Evolutionary conservation across 2,888 invertebrate genomes (phyloP).

Genomic region (Toxonevra muliebris): DNA sequence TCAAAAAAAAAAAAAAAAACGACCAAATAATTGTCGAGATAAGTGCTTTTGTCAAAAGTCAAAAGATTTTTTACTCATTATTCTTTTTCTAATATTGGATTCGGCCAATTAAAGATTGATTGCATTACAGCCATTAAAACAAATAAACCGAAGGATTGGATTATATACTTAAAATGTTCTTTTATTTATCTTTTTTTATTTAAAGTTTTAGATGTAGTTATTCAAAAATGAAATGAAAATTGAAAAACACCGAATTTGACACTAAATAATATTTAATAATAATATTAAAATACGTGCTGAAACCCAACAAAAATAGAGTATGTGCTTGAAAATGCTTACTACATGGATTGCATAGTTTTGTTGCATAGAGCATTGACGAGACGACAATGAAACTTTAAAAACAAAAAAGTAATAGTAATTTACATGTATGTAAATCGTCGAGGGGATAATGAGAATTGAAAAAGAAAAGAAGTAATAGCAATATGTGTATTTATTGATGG

Average conservation of each 20-base stretch:
- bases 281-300: conserved; percentile 17
- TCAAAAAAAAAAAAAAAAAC: too few relatives aligned
- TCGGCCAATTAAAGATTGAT: too few relatives aligned
- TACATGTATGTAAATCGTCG: too few relatives aligned
- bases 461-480: not conserved
- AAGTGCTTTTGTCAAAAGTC: too few relatives aligned
- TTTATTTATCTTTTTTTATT: too few relatives aligned
- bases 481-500: conserved; percentile 29
- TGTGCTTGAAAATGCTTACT: conserved; percentile 37
- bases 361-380: conserved; percentile 9
- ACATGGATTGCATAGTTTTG: conserved; percentile 40
- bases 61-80: too few relatives aligned
- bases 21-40: too few relatives aligned
- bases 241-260: too few relatives aligned
- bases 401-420: conserved; percentile 13
- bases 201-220: not conserved
- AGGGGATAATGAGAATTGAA: conserved; percentile 10
- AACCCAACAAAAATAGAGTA: conserved; percentile 29
- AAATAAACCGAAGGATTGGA: too few relatives aligned
- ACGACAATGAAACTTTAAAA: conserved; percentile 14
- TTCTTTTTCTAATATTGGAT: too few relatives aligned
- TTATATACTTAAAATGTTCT: too few relatives aligned
- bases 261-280: conserved; percentile 6
- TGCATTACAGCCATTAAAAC: too few relatives aligned
- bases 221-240: conserved; percentile 10